Evolutionary conservation across 2,113 vertebrate species (phyloP).

Genomic region (Eonycteris spelaea): DNA sequence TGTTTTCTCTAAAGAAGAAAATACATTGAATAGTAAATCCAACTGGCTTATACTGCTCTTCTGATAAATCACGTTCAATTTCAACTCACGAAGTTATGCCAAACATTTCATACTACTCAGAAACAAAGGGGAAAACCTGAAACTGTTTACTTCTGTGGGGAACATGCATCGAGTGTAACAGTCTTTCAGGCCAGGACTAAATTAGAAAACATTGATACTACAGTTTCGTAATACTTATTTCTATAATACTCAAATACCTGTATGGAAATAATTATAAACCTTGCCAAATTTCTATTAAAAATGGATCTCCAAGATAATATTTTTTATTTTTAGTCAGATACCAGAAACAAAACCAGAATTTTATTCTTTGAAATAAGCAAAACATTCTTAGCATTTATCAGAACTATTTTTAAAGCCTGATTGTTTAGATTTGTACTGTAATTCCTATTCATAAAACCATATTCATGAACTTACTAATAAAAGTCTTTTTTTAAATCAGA

Average conservation of each 20-base stretch:
- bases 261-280: neutral
- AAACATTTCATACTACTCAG: neutral
- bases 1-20: neutral
- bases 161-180: neutral
- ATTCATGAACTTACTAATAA: neutral
- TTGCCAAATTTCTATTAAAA: neutral
- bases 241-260: neutral
- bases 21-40: neutral
- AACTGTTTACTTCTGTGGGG: neutral
- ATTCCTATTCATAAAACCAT: neutral
- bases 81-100: neutral
- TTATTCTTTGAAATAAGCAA: constrained; percentile 35
- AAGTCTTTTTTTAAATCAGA: constrained; percentile 76
- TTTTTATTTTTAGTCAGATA: neutral
- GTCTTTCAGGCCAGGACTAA: neutral
- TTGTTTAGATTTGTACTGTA: neutral
- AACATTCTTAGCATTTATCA: neutral
- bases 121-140: neutral
- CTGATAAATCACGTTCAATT: constrained; percentile 14
- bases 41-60: neutral
- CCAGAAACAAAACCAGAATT: constrained; percentile 22
- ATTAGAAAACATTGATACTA: neutral
- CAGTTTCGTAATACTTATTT: neutral
- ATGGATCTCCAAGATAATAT: neutral
- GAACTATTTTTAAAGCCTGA: constrained; percentile 19